Percentiles rank a stretch among this genome's conserved stretches.
Evolutionary conservation across 2,888 invertebrate species (phyloP).

Genomic region (Lydus trimaculatus): DNA sequence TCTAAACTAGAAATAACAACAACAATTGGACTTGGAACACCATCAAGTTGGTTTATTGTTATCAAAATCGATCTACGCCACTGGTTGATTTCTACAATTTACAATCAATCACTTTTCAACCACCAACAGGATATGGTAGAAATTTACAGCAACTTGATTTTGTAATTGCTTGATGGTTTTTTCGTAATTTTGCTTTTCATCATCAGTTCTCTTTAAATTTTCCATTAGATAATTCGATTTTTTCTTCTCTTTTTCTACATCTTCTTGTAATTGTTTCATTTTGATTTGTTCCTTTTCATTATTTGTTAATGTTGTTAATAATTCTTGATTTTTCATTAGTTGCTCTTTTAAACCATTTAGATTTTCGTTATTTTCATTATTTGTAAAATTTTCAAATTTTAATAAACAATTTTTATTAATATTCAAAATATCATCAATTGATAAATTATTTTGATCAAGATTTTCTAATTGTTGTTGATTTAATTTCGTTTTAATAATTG

Average conservation of each 20-base stretch:
- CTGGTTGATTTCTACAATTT: too few relatives aligned
- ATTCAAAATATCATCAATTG: slow-evolving; percentile 35
- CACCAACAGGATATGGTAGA: not conserved
- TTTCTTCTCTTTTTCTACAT: slow-evolving; percentile 17
- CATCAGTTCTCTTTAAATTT: slow-evolving; percentile 16
- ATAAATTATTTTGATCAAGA: slow-evolving; percentile 40
- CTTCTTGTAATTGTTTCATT: slow-evolving; percentile 19
- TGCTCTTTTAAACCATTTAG: not conserved
- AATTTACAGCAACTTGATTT: slow-evolving; percentile 46
- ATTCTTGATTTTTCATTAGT: not conserved
- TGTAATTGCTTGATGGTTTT: slow-evolving; percentile 44
- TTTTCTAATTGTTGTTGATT: slow-evolving; percentile 15
- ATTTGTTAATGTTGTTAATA: not conserved
- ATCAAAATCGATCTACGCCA: too few relatives aligned
- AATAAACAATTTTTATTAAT: not conserved
- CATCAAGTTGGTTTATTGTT: too few relatives aligned
- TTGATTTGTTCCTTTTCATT: slow-evolving; percentile 16
- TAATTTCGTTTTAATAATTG: slow-evolving; percentile 34
- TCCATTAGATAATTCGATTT: slow-evolving; percentile 34
- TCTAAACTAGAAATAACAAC: too few relatives aligned
- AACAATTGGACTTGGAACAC: too few relatives aligned
- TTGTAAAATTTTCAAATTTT: not conserved
- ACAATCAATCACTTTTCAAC: too few relatives aligned
- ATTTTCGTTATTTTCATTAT: not conserved
- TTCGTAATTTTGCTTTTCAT: slow-evolving; percentile 31